Evolutionary conservation across 2,797 vertebrate species (phyloP).

Genomic region (Melanotaenia boesemani): DNA sequence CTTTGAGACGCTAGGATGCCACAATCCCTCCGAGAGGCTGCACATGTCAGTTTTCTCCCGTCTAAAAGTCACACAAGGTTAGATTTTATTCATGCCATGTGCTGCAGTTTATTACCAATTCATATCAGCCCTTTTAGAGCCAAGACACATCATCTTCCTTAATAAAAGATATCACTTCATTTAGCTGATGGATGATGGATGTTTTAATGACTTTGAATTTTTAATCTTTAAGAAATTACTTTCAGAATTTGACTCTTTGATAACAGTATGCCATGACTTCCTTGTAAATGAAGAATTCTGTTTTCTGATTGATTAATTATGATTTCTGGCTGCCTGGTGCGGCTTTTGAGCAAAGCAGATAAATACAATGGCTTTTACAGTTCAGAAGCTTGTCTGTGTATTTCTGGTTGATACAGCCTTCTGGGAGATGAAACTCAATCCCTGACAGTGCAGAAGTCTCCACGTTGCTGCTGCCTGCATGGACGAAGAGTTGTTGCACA

Average conservation of each 20-base stretch:
- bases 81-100: constrained; percentile 34
- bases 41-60: constrained; percentile 30
- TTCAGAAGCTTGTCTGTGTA: constrained; percentile 18
- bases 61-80: constrained; percentile 51
- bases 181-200: neutral
- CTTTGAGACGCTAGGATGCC: neutral
- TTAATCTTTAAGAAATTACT: neutral
- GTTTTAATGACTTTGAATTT: neutral
- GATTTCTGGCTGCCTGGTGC: constrained; percentile 1
- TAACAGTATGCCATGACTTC: too few relatives aligned
- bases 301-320: neutral
- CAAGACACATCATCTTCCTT: neutral
- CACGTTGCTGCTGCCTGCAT: constrained; percentile 8
- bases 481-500: neutral
- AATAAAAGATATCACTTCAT: constrained; percentile 20
- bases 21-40: constrained; percentile 9
- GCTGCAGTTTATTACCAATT: constrained; percentile 50
- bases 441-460: constrained; percentile 21
- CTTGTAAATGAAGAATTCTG: too few relatives aligned
- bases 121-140: constrained; percentile 33
- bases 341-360: constrained; percentile 15
- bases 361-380: constrained; percentile 19
- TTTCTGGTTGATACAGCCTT: constrained; percentile 2
- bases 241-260: neutral
- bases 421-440: constrained; percentile 35